phyloP scores from a whole-genome alignment of 1,140 invertebrate species.

The Neodiprion virginianus region DNA sequence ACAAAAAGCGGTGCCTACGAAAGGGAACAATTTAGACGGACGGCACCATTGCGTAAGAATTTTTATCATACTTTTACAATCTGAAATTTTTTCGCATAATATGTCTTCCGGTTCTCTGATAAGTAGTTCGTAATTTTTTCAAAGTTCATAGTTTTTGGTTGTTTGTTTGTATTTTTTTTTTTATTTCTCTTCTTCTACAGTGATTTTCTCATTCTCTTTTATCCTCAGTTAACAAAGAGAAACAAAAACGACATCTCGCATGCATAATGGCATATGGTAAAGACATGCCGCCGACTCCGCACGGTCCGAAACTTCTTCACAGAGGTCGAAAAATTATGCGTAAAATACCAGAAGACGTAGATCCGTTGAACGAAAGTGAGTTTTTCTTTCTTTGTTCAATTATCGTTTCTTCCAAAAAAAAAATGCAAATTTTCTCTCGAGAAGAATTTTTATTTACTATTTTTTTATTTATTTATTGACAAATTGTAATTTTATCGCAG shows the following conservation, averaged over 20 bases:
- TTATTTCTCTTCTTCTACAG: background rate
- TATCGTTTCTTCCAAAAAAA: conserved; percentile 4
- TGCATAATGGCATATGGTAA: conserved; percentile 60
- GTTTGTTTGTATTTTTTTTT: too few relatives aligned
- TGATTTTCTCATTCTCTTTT: background rate
- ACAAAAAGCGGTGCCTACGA: conserved; percentile 51
- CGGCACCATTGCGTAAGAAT: conserved; percentile 51
- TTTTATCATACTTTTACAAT: background rate
- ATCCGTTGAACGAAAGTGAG: conserved; percentile 51
- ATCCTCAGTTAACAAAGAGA: conserved; percentile 52
- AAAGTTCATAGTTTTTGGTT: background rate
- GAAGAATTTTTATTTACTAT: conserved; percentile 11
- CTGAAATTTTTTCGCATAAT: conserved; percentile 4
- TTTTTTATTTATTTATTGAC: conserved; percentile 10
- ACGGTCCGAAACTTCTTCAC: conserved; percentile 39
- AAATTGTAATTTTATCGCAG: conserved; percentile 37
- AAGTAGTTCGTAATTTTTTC: conserved; percentile 19
- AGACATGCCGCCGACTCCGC: conserved; percentile 56
- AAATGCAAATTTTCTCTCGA: background rate
- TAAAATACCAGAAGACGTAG: conserved; percentile 28
- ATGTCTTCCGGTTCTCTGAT: conserved; percentile 20
- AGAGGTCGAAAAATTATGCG: conserved; percentile 28
- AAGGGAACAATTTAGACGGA: conserved; percentile 55
- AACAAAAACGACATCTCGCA: conserved; percentile 57
- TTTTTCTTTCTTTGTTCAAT: background rate